Base-by-base conservation (phyloP, 2,113 vertebrate species). In the Zapornia atra region DNA sequence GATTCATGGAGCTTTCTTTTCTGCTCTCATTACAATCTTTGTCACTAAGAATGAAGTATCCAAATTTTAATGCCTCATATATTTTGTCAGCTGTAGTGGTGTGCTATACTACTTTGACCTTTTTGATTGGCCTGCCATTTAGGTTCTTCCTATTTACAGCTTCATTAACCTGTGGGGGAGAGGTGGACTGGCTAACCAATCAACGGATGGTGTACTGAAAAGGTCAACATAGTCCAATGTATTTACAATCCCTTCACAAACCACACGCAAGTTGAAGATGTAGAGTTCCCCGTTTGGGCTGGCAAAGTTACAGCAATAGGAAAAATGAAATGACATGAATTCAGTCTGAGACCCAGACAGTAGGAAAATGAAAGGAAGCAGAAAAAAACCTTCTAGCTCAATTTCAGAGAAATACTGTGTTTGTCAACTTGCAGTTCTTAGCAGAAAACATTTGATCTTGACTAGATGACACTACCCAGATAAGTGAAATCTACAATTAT, bases 101-200 rank as follows among this genome's bases (percentile, higher is more conserved):
- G 63, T 94, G 69, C 77, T 94, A 48, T 87, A 88, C 95, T 80
- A 82, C 77, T 82, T 66, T 97, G 97, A 97, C 97, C 96, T 97
- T 97, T 97, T 88, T 97, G 96, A 97, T 97, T 97, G 92, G 80
- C 73, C 96, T 97, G 96, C 96, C 97, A 97, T 97, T 97, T 97
- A 82, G 68, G 60, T 81, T 86, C 82, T 85, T 87, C 79, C 82
- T 97, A 95, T 96, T 97, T 97, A 97, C 94, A 96, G 93, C 91
- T 93, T 97, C 93, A 97, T 97, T 97, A 97, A 97, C 97, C 96
- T 96, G 85, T 94, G 71, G 56, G 63, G 86, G 56, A 94, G 87
- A 95, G 90, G 92, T 59, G 83, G 92, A 82, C 70, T 5, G 8
- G 96, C 84, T 83, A 86, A 82, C 96, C 90, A 97, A 81, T 78